These are phyloP conservation scores for Bellardia pandia DNA, from an alignment of 2,888 invertebrate species.

Conservation along the genomic window DNA sequence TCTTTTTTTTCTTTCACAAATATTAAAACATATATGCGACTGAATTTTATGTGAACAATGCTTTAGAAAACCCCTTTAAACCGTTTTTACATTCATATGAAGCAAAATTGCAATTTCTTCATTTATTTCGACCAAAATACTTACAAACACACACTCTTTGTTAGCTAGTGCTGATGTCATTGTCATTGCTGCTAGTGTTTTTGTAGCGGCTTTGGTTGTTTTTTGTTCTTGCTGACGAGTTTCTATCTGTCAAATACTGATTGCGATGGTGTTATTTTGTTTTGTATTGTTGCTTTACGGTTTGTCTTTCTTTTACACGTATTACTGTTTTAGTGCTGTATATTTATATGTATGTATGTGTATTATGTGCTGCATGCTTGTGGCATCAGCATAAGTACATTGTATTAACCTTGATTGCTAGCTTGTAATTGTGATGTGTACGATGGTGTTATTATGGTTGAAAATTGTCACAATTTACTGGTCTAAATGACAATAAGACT, in stretches of 20 bases:
- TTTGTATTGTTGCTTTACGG: constrained; percentile 3
- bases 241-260: constrained; percentile 43
- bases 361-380: neutral
- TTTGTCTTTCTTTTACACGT: neutral
- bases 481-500: constrained; percentile 48
- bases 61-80: neutral
- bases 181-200: constrained; percentile 21
- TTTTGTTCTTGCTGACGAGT: constrained; percentile 21
- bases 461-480: constrained; percentile 45
- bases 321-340: neutral
- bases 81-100: neutral
- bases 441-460: neutral
- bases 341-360: neutral
- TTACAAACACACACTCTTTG: neutral
- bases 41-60: no score
- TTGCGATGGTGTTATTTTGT: constrained; percentile 36
- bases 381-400: constrained; percentile 40
- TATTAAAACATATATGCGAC: no score
- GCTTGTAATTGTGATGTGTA: constrained; percentile 10
- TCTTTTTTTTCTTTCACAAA: no score
- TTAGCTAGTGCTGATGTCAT: constrained; percentile 9
- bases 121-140: constrained; percentile 7
- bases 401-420: constrained; percentile 44
- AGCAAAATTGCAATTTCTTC: constrained; percentile 32
- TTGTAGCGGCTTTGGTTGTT: neutral